These are phyloP conservation scores for Tribolium madens DNA, from an alignment of 1,140 invertebrate genomes.

Conservation along the genomic window DNA sequence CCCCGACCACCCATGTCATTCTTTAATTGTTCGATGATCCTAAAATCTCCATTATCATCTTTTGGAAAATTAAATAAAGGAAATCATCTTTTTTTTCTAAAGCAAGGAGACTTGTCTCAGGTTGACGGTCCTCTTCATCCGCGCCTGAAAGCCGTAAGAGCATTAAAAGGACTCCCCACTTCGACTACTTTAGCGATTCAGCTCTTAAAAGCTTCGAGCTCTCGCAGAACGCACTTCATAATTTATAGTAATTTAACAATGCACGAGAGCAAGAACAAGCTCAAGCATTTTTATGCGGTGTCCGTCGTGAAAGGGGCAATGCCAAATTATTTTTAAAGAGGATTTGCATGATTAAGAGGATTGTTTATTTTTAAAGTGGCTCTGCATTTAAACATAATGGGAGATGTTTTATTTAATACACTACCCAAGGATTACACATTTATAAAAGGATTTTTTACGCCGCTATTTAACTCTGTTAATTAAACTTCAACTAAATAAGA, in stretches of 20 bases:
- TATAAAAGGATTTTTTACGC: conserved; percentile 39
- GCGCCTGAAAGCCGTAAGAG: conserved; percentile 55
- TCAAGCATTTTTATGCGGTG: conserved; percentile 48
- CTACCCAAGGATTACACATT: conserved; percentile 28
- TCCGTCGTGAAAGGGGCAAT: conserved; percentile 47
- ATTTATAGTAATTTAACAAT: conserved; percentile 60
- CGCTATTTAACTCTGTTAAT: conserved; percentile 8
- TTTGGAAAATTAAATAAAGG: conserved; percentile 37
- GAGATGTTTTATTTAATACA: conserved; percentile 53
- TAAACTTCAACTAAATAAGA: too few relatives aligned
- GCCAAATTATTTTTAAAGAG: conserved; percentile 54
- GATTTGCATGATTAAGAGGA: conserved; percentile 54
- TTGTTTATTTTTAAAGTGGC: conserved; percentile 51
- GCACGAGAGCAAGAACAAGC: conserved; percentile 50
- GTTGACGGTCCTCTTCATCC: conserved; percentile 49
- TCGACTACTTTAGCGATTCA: conserved; percentile 54
- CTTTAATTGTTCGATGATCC: conserved; percentile 43
- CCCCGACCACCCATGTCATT: conserved; percentile 14
- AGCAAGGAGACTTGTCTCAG: conserved; percentile 11
- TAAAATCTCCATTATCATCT: conserved; percentile 17
- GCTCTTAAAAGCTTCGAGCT: conserved; percentile 55
- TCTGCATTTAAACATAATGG: conserved; percentile 51
- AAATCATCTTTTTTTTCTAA: conserved; percentile 3
- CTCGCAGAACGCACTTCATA: conserved; percentile 56
- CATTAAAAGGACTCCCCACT: conserved; percentile 55